phyloP scores from a whole-genome alignment of 2,797 vertebrate species.

The Scolopax rusticola region DNA sequence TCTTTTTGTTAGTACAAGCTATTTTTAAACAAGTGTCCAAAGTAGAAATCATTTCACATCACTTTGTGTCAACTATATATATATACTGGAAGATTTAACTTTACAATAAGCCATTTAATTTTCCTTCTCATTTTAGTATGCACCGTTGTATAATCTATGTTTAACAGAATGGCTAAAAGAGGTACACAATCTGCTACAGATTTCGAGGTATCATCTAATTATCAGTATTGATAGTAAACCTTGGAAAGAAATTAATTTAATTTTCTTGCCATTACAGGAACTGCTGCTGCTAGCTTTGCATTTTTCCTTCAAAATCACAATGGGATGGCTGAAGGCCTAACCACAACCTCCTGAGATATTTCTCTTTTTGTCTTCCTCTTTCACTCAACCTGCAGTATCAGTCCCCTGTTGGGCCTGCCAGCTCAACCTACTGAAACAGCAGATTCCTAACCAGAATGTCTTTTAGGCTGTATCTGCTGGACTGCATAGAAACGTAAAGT shows the following conservation, averaged over 20 bases:
- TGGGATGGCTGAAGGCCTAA: neutral
- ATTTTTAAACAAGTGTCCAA: neutral
- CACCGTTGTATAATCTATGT: neutral
- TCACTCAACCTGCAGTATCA: neutral
- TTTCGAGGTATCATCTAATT: neutral
- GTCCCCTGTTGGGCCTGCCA: neutral
- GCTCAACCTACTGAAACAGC: neutral
- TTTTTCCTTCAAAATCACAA: neutral
- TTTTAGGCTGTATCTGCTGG: neutral
- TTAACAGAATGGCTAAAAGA: neutral
- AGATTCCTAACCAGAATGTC: neutral
- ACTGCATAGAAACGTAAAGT: neutral
- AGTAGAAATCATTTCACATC: neutral
- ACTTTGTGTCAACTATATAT: neutral
- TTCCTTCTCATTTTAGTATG: neutral
- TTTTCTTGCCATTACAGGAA: neutral
- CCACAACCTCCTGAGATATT: neutral
- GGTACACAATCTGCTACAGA: neutral
- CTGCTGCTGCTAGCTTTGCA: neutral
- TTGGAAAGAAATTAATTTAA: neutral
- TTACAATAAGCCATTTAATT: neutral
- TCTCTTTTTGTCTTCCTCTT: neutral
- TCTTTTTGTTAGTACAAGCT: neutral
- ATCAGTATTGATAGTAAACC: neutral
- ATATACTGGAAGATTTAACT: neutral